Evolutionary conservation across 2,888 invertebrate genomes (phyloP), one percentile per base, ranked within the genome.

Genomic region (Neoascia interrupta): DNA sequence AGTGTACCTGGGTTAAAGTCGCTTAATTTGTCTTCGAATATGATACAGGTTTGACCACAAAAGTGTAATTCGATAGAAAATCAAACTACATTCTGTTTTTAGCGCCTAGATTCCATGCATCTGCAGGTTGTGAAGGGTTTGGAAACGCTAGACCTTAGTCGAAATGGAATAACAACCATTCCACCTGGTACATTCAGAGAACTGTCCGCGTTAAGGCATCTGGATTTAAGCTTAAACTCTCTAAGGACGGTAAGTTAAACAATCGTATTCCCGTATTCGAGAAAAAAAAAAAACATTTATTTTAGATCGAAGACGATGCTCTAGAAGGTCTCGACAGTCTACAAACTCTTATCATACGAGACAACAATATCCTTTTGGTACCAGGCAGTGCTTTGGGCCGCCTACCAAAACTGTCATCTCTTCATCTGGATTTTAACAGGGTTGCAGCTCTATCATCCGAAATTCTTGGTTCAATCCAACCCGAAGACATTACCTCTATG

Each of bases 221-320:
- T 97, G 81, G 95, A 96, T 85, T 91, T 97, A 10, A 95, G 96
- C 81, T 93, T 96, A 26, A 97, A 97, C 86, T 94, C 95, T 1
- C 89, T 97, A 41, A 91, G 97, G 86, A 96, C 96, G 83, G 96
- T 96, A 90, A 91, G 92, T 90, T 2, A 2, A 8, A 2, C 11
- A 54, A 31, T 4, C 8, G 19, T 1, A 13, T 13, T 15, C 6
- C 5, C 37, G 5, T n/a, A 13, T 37, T 13, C 11, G 5, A 3
- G 23, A 5, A 10, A 1, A 43, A 5, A 45, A 5, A 10, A 1
- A 43, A 5, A 8, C 16, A 5, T 26, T 58, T 39, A 60, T 89
- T 89, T 39, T 89, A 96, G 96, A 93, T 97, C 73, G 96, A 96
- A 89, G 96, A 96, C 83, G 95, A 95, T 81, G 94, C 95, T 0